A percentile compares a stretch with the other conserved stretches of the same genome.
phyloP scores from a whole-genome alignment of 2,888 invertebrate species.

The Melitaea athalia region DNA sequence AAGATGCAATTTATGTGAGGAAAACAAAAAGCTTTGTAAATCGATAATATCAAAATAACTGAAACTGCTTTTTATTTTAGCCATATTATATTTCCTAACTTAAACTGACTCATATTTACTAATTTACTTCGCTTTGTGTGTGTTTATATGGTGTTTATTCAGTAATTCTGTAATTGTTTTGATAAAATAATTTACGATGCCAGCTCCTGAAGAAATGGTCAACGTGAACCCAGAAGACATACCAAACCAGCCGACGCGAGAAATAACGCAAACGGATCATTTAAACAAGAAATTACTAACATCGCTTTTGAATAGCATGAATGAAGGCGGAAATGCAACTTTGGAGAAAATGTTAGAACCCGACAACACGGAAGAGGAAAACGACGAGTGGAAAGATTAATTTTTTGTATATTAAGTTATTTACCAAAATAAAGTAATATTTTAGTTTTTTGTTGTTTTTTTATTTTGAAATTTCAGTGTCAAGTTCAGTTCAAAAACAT shows the following conservation, averaged over 20 bases:
- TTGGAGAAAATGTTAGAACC: slow-evolving; percentile 62
- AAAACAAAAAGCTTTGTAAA: not conserved
- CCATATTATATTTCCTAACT: not conserved
- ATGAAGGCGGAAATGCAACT: slow-evolving; percentile 65
- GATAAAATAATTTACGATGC: slow-evolving; percentile 49
- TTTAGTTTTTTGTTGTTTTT: not conserved
- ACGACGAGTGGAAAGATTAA: slow-evolving; percentile 64
- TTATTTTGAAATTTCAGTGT: not conserved
- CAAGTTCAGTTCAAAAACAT: too few species aligned
- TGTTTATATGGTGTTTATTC: not conserved
- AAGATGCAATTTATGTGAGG: too few species aligned
- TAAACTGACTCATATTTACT: not conserved
- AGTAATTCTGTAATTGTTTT: not conserved
- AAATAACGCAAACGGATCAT: slow-evolving; percentile 84
- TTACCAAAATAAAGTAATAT: slow-evolving; percentile 16
- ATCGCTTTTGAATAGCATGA: slow-evolving; percentile 84
- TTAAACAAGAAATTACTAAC: slow-evolving; percentile 85
- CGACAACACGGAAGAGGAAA: slow-evolving; percentile 55
- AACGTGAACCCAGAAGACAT: slow-evolving; percentile 51
- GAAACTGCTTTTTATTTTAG: not conserved
- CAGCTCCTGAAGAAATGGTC: slow-evolving; percentile 60
- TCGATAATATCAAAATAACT: not conserved
- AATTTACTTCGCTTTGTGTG: too few species aligned
- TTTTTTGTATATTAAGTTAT: not conserved
- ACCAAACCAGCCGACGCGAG: slow-evolving; percentile 64